Evolutionary conservation across 2,888 invertebrate species (phyloP).

Genomic region (Platycheirus albimanus): DNA sequence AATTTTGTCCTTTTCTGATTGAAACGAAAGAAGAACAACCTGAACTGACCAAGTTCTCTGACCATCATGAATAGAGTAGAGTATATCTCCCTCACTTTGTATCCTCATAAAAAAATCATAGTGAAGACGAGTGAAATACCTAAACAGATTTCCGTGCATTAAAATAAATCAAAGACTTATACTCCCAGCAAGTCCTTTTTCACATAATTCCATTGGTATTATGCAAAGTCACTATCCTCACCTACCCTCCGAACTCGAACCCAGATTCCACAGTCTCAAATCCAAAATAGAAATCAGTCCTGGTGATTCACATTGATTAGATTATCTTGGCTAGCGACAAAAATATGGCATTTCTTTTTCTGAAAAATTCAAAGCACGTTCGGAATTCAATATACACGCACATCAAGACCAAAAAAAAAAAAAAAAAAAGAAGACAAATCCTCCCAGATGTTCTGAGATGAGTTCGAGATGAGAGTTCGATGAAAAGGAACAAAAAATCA

Average conservation of each 20-base stretch:
- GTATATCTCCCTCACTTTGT: no score
- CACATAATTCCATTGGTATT: constrained; percentile 9
- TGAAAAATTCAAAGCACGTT: constrained; percentile 67
- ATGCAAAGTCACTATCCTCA: constrained; percentile 41
- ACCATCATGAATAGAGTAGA: no score
- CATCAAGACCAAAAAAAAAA: not conserved
- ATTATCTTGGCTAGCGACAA: constrained; percentile 42
- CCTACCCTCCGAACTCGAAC: no score
- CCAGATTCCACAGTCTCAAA: constrained; percentile 19
- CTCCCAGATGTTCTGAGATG: no score
- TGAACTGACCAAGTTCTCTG: not conserved
- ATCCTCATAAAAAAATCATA: not conserved
- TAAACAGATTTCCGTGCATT: not conserved
- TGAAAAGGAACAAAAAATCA: no score
- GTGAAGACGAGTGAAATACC: constrained; percentile 6
- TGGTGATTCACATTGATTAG: constrained; percentile 70
- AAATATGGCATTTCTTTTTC: constrained; percentile 51
- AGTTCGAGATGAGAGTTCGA: no score
- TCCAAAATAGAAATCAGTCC: constrained; percentile 54
- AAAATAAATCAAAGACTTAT: constrained; percentile 17
- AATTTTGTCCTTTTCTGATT: no score
- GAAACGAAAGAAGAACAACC: no score
- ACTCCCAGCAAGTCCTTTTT: not conserved
- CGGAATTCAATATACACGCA: constrained; percentile 66
- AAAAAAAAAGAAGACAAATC: no score